Percentiles rank a stretch among this genome's conserved stretches.
Conservation (phyloP, 2,888 invertebrate genomes). For the Callimorpha dominula region DNA sequence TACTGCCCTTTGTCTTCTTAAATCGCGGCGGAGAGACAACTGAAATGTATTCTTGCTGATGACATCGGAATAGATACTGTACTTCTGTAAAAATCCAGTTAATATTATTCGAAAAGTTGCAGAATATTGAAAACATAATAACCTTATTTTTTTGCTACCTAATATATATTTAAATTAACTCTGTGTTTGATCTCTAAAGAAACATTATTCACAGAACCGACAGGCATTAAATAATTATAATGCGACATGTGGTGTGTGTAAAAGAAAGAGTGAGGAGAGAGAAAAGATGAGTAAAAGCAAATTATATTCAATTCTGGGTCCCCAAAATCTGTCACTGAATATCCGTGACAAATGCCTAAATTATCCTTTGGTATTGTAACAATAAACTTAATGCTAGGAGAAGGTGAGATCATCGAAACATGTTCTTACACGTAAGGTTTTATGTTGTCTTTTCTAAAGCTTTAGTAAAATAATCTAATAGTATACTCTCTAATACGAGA, state of each 20-base stretch:
- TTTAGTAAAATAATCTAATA: background rate
- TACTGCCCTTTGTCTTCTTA: constrained; percentile 86
- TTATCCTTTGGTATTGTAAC: background rate
- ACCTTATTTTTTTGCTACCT: too few relatives aligned
- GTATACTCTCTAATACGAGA: background rate
- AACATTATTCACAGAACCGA: too few relatives aligned
- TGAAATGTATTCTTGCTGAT: constrained; percentile 41
- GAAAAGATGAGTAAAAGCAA: background rate
- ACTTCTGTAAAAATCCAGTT: background rate
- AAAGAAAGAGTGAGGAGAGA: background rate
- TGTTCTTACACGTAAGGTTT: background rate
- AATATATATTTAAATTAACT: too few relatives aligned
- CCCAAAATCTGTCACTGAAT: background rate
- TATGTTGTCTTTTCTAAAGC: background rate
- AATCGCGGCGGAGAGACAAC: constrained; percentile 78
- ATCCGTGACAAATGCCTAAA: too few relatives aligned
- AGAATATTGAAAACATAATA: too few relatives aligned
- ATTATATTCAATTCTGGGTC: background rate
- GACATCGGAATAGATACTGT: constrained; percentile 29
- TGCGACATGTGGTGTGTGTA: background rate
- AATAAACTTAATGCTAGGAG: background rate
- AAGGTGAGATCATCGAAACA: background rate
- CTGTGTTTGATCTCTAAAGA: too few relatives aligned
- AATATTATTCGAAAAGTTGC: background rate
- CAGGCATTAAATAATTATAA: too few relatives aligned